Base-by-base conservation (phyloP, 2,888 invertebrate species). In the Zygogramma bicolorata region DNA sequence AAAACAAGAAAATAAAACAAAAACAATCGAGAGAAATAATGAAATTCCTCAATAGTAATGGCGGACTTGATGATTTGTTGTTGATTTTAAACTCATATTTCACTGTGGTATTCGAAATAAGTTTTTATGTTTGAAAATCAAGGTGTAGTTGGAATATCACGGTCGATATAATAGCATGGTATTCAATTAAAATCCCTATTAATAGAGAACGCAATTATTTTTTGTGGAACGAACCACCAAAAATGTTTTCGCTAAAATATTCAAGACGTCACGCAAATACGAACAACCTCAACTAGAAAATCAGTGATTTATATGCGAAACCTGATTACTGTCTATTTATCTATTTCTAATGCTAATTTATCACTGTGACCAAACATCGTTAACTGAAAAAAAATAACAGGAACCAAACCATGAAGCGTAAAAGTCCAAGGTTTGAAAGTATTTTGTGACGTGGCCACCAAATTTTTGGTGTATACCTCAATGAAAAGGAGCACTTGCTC, bases 241-340 rank as follows among this genome's bases (percentile, higher is more conserved):
- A 53, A 25, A 53, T 27, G 25, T 53, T 53, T n/a, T 22, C 1
- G 53, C 53, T 53, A 25, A n/a, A 25, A 25, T 25, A 53, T 53
- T 53, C 53, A 53, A 10, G 53, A 46, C 46, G 25, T 25, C n/a
- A 25, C 25, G 25, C 53, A 25, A 53, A 25, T 25, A 53, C 53
- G 25, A n/a, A 53, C 25, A 53, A 53, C 27, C 53, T 53, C 53
- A 53, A 53, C 5, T 53, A 53, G 53, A 53, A 53, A 53, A 53
- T 53, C 53, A 53, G 53, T 53, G 25, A 53, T 53, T 53, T 53
- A 53, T 53, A 53, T 53, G 53, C 53, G 53, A 53, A 53, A 53
- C 25, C 25, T 53, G 53, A 53, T 53, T 53, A 53, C 6, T 22
- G 10, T 25, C n/a, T 53, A 53, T 53, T 53, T 53, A 53, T 53